Evolutionary conservation across 1,140 invertebrate species (phyloP), one percentile per base, ranked within the genome.

Genomic region (Cherax quadricarinatus): DNA sequence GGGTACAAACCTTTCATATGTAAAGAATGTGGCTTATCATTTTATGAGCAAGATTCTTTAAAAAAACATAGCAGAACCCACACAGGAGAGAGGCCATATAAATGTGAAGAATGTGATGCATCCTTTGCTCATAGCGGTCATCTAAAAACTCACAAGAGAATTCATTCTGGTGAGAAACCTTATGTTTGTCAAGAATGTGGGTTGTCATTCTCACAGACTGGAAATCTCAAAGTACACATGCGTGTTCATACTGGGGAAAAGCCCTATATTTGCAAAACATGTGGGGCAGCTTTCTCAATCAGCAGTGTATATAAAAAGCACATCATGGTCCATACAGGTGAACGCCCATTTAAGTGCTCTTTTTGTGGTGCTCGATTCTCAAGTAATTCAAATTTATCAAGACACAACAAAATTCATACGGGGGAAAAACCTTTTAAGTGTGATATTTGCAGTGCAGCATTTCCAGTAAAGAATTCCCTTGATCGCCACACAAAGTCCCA

Each of bases 361-460:
- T 75, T 66, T 75, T 87, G 85, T 75, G 62, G 78, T 75, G 85
- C 85, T 41, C 73, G 51, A 75, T 87, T 87, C n/a, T 70, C 85
- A 14, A 87, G 85, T 24, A 87, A 87, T 30, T 87, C 85, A 73
- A 87, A 87, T 24, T 53, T 87, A 53, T 75, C 66, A 66, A 62
- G 60, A n/a, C 87, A 89, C 79, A 89, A 81, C 30, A 89, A 82
- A 53, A 89, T 18, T 30, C 87, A 89, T n/a, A 89, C 87, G 0
- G 87, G 87, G 7, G 87, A 89, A 62, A 89, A 66, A n/a, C 78
- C 87, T 21, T 89, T 89, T 12, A 89, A 80, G 41, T 89, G 78
- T 49, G 16, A 48, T 4, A 24, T 81, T 41, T 89, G 87, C 48
- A 57, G n/a, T 66, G 79, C 57, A 14, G 60, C 78, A 3, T 82